Conservation (phyloP, 2,888 invertebrate genomes). For the Xestobium rufovillosum region DNA sequence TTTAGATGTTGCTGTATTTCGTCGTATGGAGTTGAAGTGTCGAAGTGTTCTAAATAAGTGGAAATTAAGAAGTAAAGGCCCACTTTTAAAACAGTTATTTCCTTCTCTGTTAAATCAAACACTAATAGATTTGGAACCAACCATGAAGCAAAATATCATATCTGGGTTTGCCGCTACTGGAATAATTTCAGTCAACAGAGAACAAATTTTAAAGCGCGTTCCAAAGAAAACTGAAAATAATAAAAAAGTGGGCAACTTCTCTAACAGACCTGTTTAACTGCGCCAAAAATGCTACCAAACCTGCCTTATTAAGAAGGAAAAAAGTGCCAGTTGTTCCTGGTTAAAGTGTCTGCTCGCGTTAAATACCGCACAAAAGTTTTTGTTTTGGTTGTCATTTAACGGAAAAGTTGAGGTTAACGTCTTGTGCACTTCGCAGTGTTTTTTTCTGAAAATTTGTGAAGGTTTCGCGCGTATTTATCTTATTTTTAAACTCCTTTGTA, state of each 20-base stretch:
- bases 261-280: conserved; percentile 3
- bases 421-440: too few relatives aligned
- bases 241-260: conserved; percentile 7
- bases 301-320: conserved; percentile 1
- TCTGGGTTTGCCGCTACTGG: neutral
- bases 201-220: conserved; percentile 2
- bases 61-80: neutral
- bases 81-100: neutral
- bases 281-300: conserved; percentile 2
- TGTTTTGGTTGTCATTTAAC: too few relatives aligned
- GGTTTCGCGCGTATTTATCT: too few relatives aligned
- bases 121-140: neutral
- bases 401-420: too few relatives aligned
- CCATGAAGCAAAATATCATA: neutral
- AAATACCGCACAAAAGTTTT: too few relatives aligned
- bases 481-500: too few relatives aligned
- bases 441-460: too few relatives aligned
- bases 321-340: neutral
- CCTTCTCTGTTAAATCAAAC: neutral
- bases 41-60: neutral
- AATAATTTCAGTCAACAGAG: neutral
- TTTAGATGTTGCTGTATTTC: neutral
- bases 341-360: neutral
- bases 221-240: too few relatives aligned
- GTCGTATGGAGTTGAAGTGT: neutral